phyloP scores from a whole-genome alignment of 2,888 invertebrate species.

The Spicauda simplicius region DNA sequence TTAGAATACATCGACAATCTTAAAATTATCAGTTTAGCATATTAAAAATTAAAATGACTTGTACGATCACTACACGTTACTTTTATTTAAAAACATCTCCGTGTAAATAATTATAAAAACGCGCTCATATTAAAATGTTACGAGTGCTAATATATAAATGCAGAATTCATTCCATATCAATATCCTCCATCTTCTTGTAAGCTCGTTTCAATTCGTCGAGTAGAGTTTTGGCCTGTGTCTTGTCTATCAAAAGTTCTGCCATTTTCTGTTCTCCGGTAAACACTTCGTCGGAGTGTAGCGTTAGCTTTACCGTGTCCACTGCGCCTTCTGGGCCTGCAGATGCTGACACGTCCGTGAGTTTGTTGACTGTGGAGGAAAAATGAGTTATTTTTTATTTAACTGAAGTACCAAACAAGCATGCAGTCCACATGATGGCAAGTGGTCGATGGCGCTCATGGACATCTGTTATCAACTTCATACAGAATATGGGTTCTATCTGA shows the following conservation, averaged over 20 bases:
- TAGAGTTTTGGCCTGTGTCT: conserved; percentile 55
- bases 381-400: background rate
- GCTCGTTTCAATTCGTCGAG: conserved; percentile 65
- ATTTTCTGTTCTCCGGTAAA: conserved; percentile 62
- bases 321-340: conserved; percentile 63
- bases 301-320: conserved; percentile 61
- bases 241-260: conserved; percentile 65
- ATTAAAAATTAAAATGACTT: no score
- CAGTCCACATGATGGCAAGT: no score
- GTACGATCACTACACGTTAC: no score
- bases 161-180: conserved; percentile 45
- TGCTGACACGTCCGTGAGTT: conserved; percentile 61
- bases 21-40: no score
- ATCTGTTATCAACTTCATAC: no score
- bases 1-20: no score
- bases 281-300: conserved; percentile 60
- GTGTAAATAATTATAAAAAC: no score
- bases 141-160: background rate
- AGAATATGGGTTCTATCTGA: no score
- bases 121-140: no score
- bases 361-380: conserved; percentile 61
- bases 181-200: conserved; percentile 65
- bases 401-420: no score
- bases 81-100: no score
- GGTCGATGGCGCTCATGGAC: no score